Base-by-base conservation (phyloP, 2,797 vertebrate species). In the Calcarius lapponicus region DNA sequence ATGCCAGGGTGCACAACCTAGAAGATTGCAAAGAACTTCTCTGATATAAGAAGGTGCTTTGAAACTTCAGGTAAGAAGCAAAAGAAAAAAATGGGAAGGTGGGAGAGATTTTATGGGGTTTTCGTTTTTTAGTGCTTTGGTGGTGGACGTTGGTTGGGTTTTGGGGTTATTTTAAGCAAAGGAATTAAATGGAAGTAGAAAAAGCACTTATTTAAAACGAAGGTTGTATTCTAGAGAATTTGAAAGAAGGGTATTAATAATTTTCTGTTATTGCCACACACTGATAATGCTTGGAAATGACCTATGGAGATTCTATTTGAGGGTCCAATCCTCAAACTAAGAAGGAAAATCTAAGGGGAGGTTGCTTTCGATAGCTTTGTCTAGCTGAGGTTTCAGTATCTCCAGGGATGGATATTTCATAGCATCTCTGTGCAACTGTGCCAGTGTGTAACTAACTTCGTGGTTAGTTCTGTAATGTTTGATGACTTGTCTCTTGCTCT, bases 51-150 rank as follows among this genome's bases (percentile, higher is more conserved):
- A 43, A 64, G 6, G 7, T 65, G 12, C 38, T 95, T 74, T 69
- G 17, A 40, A 25, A 24, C 10, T 43, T 58, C 34, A 20, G 40
- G 9, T 47, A 65, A 54, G 18, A 75, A 65, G 10, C 2, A 64
- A 71, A 88, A 45, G 6, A 5, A 58, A 73, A 38, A 38, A 75
- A n/a, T 29, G 11, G 66, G 21, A 65, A 13, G 24, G 8, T 43
- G 17, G 18, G 20, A 86, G 10, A 10, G 2, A 2, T 38, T 81
- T 88, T 36, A n/a, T 11, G 17, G 11, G 17, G 47, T 9, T 66
- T 45, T 48, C 7, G 13, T 0, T 47, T 21, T 43, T 29, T 28
- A 1, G 5, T 32, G n/a, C 32, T 36, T 12, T 50, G 20, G 1
- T 71, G 9, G 11, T 47, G 10, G 8, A 31, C 7, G 8, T 45